Evolutionary conservation across 1,140 invertebrate genomes (phyloP), one percentile per base, ranked within the genome.

Genomic region (Parasteatoda tepidariorum): DNA sequence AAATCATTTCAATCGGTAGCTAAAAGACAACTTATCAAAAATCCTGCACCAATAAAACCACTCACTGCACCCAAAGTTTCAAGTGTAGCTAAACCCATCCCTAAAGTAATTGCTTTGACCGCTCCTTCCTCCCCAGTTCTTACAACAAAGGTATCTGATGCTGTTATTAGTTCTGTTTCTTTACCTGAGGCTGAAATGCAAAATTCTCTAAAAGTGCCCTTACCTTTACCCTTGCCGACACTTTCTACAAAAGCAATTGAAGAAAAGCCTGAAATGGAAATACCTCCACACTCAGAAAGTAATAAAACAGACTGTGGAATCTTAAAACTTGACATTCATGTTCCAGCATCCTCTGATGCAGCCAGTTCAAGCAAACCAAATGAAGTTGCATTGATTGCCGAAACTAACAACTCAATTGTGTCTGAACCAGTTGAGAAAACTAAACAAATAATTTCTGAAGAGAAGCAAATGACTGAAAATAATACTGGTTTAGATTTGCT

Each of bases 1-100:
- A 82, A 71, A 13, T 31, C 71, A 15, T 22, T 33, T 61, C 64
- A 81, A 24, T 66, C 76, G 26, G 26, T 59, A 3, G n/a, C 61
- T 48, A 82, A 71, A 48, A 82, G 48, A 71, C 31, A 66, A 48
- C 3, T 64, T 9, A 18, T 41, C 3, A 75, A 75, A 61, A 31
- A 6, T 73, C 54, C 48, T 30, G 1, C 26, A 2, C 33, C 30
- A 26, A 22, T 38, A 3, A 75, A 62, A 18, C 6, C 73, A 34
- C 3, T 26, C 18, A 26, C 9, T 31, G 38, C 38, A 13, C 38
- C 38, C 9, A 48, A 48, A 48, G 4, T 4, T 4, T 48, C 38
- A 48, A 18, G 9, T 13, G 9, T 18, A 48, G 9, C 38, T 48
- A 48, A 48, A 48, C 9, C 38, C 18, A 18, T 18, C 18, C 9